phyloP scores from a whole-genome alignment of 2,797 vertebrate species.

The Typhlichthys subterraneus region DNA sequence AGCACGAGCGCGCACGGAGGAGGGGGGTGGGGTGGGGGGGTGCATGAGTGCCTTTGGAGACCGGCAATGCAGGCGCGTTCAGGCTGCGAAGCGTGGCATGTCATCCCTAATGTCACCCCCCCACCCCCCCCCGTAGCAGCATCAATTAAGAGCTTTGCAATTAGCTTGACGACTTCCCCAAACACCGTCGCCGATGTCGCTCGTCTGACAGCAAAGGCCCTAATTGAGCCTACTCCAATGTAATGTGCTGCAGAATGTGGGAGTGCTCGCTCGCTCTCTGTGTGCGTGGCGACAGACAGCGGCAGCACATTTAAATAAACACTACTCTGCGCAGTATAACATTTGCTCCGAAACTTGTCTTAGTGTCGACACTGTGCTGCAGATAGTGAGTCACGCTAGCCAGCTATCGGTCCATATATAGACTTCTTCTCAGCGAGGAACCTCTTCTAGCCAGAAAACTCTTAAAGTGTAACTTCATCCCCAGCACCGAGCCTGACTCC shows the following conservation, averaged over 20 bases:
- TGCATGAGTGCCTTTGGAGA: slow-evolving; percentile 55
- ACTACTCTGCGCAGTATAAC: too few relatives aligned
- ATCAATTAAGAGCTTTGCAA: slow-evolving; percentile 75
- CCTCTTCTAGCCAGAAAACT: too few relatives aligned
- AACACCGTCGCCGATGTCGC: slow-evolving; percentile 66
- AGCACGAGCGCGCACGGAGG: slow-evolving; percentile 5
- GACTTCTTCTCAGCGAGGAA: too few relatives aligned
- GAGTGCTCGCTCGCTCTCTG: slow-evolving; percentile 14
- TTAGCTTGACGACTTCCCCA: slow-evolving; percentile 72
- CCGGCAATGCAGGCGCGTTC: slow-evolving; percentile 73
- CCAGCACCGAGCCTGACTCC: too few relatives aligned
- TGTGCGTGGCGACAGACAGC: not conserved
- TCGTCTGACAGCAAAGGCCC: slow-evolving; percentile 60
- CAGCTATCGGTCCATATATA: too few relatives aligned
- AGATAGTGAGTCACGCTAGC: too few relatives aligned
- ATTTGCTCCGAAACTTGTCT: too few relatives aligned
- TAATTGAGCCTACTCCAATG: slow-evolving; percentile 58
- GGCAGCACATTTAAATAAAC: too few relatives aligned
- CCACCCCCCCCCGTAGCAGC: slow-evolving; percentile 69
- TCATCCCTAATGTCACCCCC: slow-evolving; percentile 72
- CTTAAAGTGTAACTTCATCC: too few relatives aligned
- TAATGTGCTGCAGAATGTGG: slow-evolving; percentile 45
- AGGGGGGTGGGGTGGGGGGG: not conserved
- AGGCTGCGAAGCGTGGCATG: slow-evolving; percentile 70
- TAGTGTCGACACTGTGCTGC: too few relatives aligned